Base-by-base conservation (phyloP, 2,888 invertebrate species). In the Polylopha cassiicola region DNA sequence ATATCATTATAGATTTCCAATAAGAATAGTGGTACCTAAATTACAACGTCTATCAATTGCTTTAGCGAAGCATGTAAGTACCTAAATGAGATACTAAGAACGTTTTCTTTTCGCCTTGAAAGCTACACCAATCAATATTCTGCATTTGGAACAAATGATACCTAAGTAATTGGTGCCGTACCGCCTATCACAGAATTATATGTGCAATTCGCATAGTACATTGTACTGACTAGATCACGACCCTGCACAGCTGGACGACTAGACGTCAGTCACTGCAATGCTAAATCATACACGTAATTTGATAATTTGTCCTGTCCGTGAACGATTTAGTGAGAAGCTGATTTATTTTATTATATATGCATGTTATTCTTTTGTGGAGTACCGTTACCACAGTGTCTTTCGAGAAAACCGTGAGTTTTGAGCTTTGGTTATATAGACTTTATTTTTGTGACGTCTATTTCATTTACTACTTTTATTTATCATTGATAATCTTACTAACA, bases 211-310 rank as follows among this genome's bases (percentile, higher is more conserved):
- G 68, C 67, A 60, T 70, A 67, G 61, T 51, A 26, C 30, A 42
- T 39, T 49, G 50, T 38, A 38, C 53, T 55, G 53, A 55, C 53
- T 74, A 76, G 74, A 45, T 53, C 61, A 75, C 72, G 55, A 69
- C 59, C 67, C 60, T 67, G 80, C 80, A 80, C 78, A 66, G 73
- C 70, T 68, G 68, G 67, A 68, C 61, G 64, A 59, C 60, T 73
- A 73, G 71, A 55, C 58, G 61, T 61, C n/a, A n/a, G n/a, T n/a
- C 65, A 69, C 65, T 48, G 64, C 64, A 64, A 59, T 62, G 71
- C 66, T 64, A 61, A 58, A 51, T 59, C 41, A 49, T 50, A 60
- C 68, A 69, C 69, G 48, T 61, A 55, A 63, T 55, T 58, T 61
- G 41, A 57, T 58, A 55, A 53, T 48, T 53, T 65, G 62, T 65